A percentile compares a stretch with the other conserved stretches of the same genome.
Conservation (phyloP, 1,140 invertebrate genomes). For the Telenomus remus region DNA sequence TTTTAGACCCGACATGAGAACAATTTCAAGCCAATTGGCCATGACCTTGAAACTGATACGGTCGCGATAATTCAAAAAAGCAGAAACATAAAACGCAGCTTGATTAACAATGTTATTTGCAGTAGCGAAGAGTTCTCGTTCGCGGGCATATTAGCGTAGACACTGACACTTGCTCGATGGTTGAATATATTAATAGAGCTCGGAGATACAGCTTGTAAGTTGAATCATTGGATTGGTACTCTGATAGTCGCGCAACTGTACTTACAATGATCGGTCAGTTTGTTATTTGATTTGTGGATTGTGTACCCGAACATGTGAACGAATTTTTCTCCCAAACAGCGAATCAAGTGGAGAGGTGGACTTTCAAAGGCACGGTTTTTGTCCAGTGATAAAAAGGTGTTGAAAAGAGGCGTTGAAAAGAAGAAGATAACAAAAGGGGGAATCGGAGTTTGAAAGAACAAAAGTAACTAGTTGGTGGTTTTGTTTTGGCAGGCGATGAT, state of each 20-base stretch:
- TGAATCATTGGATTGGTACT: conserved; percentile 59
- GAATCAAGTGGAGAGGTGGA: no score
- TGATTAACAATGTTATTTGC: conserved; percentile 52
- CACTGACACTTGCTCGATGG: conserved; percentile 50
- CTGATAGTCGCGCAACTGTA: conserved; percentile 53
- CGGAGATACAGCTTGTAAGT: conserved; percentile 41
- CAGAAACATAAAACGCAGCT: conserved; percentile 9
- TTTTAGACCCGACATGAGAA: no score
- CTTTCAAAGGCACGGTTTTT: no score
- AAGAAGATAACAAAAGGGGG: no score
- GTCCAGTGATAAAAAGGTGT: background rate
- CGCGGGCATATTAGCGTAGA: conserved; percentile 51
- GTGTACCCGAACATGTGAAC: no score
- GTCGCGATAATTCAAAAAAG: no score
- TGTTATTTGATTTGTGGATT: conserved; percentile 1
- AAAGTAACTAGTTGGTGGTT: conserved; percentile 37
- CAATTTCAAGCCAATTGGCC: no score
- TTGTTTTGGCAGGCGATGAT: conserved; percentile 30
- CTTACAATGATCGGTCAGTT: conserved; percentile 24
- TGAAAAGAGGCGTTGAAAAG: no score
- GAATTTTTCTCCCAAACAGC: no score
- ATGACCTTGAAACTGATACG: no score
- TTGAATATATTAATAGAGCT: conserved; percentile 53
- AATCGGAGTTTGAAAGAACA: background rate
- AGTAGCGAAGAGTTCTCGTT: conserved; percentile 36